Base-by-base conservation (phyloP, 2,888 invertebrate species). In the Zonitis immaculata region DNA sequence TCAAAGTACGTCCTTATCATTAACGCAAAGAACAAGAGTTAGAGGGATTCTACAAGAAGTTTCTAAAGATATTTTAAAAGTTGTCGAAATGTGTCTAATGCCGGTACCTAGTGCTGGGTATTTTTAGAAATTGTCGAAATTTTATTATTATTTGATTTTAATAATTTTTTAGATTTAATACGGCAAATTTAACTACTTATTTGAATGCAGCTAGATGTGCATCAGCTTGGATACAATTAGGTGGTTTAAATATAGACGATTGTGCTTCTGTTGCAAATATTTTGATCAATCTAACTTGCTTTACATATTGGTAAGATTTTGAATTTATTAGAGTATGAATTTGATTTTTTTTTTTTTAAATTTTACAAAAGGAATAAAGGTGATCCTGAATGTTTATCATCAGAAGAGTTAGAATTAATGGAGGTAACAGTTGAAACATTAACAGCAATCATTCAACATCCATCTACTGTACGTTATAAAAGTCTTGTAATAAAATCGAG, bases 371-470 rank as follows among this genome's bases (percentile, higher is more conserved):
- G 74, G 75, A 73, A 73, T 63, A 71, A 71, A 59, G 50, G 68
- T 44, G 78, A 80, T 51, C 75, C 74, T 1, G 79, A 80, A 57
- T 76, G 78, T 54, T 74, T 81, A 73, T 76, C 78, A 16, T 75
- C 77, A 2, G 81, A 82, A 62, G 81, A 82, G 65, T 77, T 79
- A 62, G 82, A 82, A 65, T 64, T 81, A 68, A 80, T 81, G 52
- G 86, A 86, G 66, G 77, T 79, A 1, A 81, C 85, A 49, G 73
- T 85, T 0, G 87, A 87, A 66, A 81, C 85, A 1, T 67, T 88
- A 47, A 78, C 80, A 39, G 78, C 78, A 50, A 74, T 84, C 44
- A 77, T 82, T 54, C 78, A 79, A 25, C 85, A 85, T 69, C 85
- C 85, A 1, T 82, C 84, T 58, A 79, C 83, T 44, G 77, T 81